Percentiles rank a stretch among this genome's conserved stretches.
Evolutionary conservation across 2,113 vertebrate genomes (phyloP).

Genomic region (Lagenorhynchus albirostris): DNA sequence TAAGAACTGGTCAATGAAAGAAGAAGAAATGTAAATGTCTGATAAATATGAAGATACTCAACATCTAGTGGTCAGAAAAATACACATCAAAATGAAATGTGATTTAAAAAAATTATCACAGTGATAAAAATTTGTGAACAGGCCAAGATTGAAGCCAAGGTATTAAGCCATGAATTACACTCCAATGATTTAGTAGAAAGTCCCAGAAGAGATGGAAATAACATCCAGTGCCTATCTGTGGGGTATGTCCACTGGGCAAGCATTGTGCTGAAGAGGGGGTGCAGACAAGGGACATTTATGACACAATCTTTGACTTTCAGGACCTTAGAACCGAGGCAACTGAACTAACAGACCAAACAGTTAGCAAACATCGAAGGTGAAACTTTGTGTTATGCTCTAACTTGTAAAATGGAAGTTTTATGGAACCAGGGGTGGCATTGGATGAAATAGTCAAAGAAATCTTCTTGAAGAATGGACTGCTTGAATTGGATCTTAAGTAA

Average conservation of each 20-base stretch:
- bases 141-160: not conserved
- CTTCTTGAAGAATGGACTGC: not conserved
- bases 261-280: not conserved
- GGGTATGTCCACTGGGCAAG: not conserved
- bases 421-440: not conserved
- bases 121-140: not conserved
- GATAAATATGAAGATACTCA: not conserved
- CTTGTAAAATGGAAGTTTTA: not conserved
- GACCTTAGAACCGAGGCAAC: not conserved
- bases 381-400: not conserved
- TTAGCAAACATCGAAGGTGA: not conserved
- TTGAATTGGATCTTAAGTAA: not conserved
- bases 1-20: not conserved
- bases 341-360: not conserved
- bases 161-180: not conserved
- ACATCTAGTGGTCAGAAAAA: not conserved
- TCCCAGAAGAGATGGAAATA: not conserved
- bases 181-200: not conserved
- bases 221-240: not conserved
- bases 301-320: not conserved
- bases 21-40: slow-evolving; percentile 1
- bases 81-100: not conserved
- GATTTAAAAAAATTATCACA: not conserved
- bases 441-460: not conserved
- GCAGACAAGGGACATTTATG: not conserved